Percentiles rank a stretch among this genome's conserved stretches.
phyloP scores from a whole-genome alignment of 2,113 vertebrate genomes.

The Miniopterus natalensis region DNA sequence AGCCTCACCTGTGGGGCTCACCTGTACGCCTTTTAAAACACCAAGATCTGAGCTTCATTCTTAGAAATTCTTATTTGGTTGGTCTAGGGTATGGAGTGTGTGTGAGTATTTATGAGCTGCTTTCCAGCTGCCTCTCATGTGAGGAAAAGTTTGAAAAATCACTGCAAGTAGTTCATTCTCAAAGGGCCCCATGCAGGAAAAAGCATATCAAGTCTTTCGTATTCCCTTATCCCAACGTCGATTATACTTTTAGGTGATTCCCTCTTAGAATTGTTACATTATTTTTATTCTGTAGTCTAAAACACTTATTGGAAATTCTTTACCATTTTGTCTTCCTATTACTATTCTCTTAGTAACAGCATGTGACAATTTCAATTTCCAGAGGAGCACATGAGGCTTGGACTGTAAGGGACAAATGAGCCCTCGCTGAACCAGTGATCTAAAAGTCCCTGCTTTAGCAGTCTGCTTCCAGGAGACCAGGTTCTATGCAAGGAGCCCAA shows the following conservation, averaged over 20 bases:
- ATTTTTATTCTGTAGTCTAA: neutral
- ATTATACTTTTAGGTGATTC: neutral
- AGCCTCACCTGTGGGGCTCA: no score
- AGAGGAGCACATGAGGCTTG: neutral
- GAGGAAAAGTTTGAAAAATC: neutral
- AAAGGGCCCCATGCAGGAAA: neutral
- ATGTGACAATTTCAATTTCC: neutral
- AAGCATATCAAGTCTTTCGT: neutral
- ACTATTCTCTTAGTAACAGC: neutral
- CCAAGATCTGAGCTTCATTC: neutral
- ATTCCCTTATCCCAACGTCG: neutral
- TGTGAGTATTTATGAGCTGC: neutral
- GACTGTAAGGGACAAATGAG: neutral
- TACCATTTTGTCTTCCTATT: neutral
- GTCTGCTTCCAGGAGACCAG: neutral
- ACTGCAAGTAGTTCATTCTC: neutral
- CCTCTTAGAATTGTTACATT: neutral
- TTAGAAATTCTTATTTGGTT: slow-evolving; percentile 1
- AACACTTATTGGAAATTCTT: neutral
- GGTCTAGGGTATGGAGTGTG: neutral
- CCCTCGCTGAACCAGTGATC: neutral
- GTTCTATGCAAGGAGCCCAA: neutral
- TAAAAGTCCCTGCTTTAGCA: neutral
- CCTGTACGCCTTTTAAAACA: neutral
- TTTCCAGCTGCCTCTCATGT: neutral